Percentiles rank a stretch among this genome's conserved stretches.
Conservation (phyloP, 2,888 invertebrate species). For the Caradrina kadenii region DNA sequence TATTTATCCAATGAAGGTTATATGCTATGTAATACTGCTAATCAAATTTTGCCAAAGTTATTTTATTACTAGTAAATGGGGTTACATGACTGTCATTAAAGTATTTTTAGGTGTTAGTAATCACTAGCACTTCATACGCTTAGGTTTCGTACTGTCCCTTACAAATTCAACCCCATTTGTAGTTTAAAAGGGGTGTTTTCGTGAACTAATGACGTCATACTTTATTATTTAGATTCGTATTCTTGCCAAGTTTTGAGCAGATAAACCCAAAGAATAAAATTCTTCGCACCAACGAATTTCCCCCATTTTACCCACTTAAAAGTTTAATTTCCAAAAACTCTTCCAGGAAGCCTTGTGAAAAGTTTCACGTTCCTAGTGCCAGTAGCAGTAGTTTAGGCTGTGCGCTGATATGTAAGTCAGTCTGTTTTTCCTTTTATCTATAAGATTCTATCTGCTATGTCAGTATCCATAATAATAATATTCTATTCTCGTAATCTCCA, state of each 20-base stretch:
- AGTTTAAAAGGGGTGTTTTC: not conserved
- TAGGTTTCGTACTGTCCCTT: not conserved
- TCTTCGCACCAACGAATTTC: too few species aligned
- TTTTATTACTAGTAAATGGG: conserved; percentile 5
- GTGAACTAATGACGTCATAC: not conserved
- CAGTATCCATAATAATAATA: conserved; percentile 14
- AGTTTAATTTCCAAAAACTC: too few species aligned
- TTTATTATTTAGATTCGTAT: not conserved
- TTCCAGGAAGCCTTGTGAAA: not conserved
- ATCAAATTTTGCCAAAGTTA: conserved; percentile 52
- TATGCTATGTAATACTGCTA: conserved; percentile 50
- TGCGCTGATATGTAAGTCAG: not conserved
- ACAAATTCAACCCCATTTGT: not conserved
- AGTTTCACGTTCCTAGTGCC: not conserved
- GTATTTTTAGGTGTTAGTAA: conserved; percentile 10
- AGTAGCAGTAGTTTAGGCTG: not conserved
- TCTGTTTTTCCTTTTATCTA: not conserved
- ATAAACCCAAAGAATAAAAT: too few species aligned
- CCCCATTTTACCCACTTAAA: too few species aligned
- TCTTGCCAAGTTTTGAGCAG: too few species aligned
- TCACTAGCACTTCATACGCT: not conserved
- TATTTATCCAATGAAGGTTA: conserved; percentile 23
- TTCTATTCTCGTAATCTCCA: conserved; percentile 8
- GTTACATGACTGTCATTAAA: conserved; percentile 20
- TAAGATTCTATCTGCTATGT: conserved; percentile 1